These are phyloP conservation scores for Ridgeia piscesae DNA, from an alignment of 1,140 invertebrate species.

Conservation along the genomic window DNA sequence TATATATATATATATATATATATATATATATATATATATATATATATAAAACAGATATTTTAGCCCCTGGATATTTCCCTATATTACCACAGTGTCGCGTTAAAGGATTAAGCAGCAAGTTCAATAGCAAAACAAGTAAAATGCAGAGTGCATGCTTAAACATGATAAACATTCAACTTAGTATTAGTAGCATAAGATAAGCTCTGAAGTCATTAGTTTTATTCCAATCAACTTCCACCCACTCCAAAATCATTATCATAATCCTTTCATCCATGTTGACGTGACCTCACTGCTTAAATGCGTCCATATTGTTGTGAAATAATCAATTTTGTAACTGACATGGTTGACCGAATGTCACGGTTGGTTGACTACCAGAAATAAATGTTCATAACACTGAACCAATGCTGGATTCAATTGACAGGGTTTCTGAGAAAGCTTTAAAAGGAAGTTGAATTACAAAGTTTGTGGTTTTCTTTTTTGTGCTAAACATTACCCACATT, in stretches of 20 bases:
- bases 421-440: not conserved
- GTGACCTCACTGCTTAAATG: not conserved
- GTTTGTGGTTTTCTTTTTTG: not conserved
- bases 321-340: not conserved
- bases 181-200: not conserved
- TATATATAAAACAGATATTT: no score
- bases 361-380: not conserved
- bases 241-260: not conserved
- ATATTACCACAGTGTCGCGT: no score
- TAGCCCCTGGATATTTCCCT: no score
- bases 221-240: not conserved
- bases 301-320: not conserved
- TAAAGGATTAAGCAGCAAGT: no score
- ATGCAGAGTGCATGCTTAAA: not conserved
- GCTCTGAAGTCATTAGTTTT: not conserved
- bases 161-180: not conserved
- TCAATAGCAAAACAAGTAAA: not conserved
- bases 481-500: not conserved
- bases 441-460: not conserved
- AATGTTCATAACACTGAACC: not conserved
- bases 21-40: no score
- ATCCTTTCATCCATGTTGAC: not conserved
- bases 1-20: no score
- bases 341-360: not conserved
- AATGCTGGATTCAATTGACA: not conserved